Evolutionary conservation across 2,113 vertebrate species (phyloP), one percentile per base, ranked within the genome.

Genomic region (Trachemys scripta): DNA sequence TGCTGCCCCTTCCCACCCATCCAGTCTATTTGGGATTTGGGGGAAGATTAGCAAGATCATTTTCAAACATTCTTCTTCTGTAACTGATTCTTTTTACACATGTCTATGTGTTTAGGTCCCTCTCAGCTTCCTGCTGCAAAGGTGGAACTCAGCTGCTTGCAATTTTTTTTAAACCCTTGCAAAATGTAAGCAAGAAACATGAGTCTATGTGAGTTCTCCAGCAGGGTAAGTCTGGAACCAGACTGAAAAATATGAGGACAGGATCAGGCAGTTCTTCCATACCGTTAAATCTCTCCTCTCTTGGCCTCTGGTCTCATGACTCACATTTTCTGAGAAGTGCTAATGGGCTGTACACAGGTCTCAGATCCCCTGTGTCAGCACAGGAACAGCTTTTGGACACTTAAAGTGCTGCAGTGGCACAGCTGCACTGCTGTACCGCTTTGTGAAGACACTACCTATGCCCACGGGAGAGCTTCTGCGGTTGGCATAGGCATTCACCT

Each of bases 321-420:
- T 95, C 87, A 54, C 62, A 75, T 62, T 97, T 93, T 78, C 95
- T 96, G 95, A 96, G 94, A 95, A 90, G 51, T 89, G 16, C 82
- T 87, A 92, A 62, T 53, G 87, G 94, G 3, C 27, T 2, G 0
- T 53, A 56, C 3, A 56, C 20, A 82, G 4, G 51, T 82, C 62
- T 84, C 75, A 51, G 6, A 62, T 42, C 47, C 75, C 62, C 57
- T 92, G 2, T 80, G 92, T 91, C 20, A 80, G 49, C 27, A 24
- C 20, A 75, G 38, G 38, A 75, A 65, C 62, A 5, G 31, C 62
- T 65, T 65, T 4, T 65, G 12, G 14, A 62, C 27, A 62, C 65
- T n/a, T 19, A n/a, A 35, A 19, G 65, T 10, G 17, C 35, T 69
- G 65, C 17, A 19, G 16, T 16, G 4, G 16, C 31, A 8, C 16